These are phyloP conservation scores for Oreonectes daqikongensis DNA, from an alignment of 2,797 vertebrate species.

Conservation along the genomic window DNA sequence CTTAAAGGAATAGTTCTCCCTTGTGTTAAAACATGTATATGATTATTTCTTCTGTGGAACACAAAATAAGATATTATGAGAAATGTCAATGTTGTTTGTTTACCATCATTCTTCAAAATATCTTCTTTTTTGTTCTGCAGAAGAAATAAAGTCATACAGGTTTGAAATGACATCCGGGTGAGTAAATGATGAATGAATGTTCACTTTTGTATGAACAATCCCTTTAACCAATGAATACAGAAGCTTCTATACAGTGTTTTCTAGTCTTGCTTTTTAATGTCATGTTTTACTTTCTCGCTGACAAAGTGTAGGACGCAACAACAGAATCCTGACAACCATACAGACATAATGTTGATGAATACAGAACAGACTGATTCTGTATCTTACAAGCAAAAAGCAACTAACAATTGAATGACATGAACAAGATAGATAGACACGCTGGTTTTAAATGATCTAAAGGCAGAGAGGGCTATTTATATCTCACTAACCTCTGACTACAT, in stretches of 20 bases:
- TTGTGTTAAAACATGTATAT: not conserved
- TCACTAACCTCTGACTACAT: slow-evolving; percentile 21
- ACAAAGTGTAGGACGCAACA: not conserved
- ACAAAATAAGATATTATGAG: too few species aligned
- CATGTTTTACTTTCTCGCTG: not conserved
- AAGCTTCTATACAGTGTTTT: not conserved
- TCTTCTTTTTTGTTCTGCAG: too few species aligned
- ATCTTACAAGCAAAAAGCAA: not conserved
- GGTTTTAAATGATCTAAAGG: not conserved
- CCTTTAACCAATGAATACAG: too few species aligned
- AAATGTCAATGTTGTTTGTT: too few species aligned
- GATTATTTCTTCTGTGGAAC: too few species aligned
- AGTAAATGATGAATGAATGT: not conserved
- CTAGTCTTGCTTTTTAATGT: not conserved
- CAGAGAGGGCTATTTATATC: slow-evolving; percentile 24
- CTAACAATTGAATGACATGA: not conserved
- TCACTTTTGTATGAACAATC: not conserved
- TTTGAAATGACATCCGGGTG: too few species aligned
- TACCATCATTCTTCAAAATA: too few species aligned
- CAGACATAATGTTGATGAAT: not conserved
- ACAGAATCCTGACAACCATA: not conserved
- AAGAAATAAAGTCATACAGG: too few species aligned
- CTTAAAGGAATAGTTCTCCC: not conserved
- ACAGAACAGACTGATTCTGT: not conserved
- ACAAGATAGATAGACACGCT: not conserved